These are phyloP conservation scores for Thinocorus orbignyianus DNA, from an alignment of 2,113 vertebrate species.

Conservation along the genomic window DNA sequence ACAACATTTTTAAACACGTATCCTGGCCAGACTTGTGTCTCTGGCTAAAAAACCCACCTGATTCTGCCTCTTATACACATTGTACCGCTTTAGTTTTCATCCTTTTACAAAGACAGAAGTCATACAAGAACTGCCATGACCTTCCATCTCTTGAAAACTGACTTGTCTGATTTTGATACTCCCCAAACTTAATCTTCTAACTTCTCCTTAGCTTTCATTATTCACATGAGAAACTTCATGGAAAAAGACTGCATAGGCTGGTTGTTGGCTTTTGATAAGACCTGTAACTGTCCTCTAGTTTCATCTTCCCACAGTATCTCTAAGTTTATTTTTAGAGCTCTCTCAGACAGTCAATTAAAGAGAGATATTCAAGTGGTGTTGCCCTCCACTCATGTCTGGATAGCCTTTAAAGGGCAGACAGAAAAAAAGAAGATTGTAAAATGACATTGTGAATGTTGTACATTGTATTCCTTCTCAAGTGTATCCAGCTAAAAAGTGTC, in stretches of 20 bases:
- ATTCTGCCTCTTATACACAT: background rate
- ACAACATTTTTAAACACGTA: background rate
- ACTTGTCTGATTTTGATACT: background rate
- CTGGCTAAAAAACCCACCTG: background rate
- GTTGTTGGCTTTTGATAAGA: background rate
- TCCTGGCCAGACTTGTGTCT: background rate
- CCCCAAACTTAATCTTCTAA: background rate
- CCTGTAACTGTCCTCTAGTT: background rate
- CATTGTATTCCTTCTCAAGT: background rate
- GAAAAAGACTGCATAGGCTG: background rate
- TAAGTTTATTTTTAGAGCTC: background rate
- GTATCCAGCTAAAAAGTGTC: background rate
- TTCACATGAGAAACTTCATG: background rate
- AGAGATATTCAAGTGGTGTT: background rate
- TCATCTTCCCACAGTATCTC: background rate
- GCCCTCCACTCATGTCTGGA: background rate
- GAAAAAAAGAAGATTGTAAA: background rate
- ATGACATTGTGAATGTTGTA: background rate
- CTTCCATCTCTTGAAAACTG: background rate
- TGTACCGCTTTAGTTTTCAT: background rate
- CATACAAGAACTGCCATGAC: background rate
- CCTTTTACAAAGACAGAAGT: background rate
- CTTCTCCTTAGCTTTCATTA: background rate
- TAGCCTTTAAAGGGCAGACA: background rate
- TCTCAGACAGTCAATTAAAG: background rate